Conservation (phyloP, 2,888 invertebrate genomes). For the Melanophora roralis region DNA sequence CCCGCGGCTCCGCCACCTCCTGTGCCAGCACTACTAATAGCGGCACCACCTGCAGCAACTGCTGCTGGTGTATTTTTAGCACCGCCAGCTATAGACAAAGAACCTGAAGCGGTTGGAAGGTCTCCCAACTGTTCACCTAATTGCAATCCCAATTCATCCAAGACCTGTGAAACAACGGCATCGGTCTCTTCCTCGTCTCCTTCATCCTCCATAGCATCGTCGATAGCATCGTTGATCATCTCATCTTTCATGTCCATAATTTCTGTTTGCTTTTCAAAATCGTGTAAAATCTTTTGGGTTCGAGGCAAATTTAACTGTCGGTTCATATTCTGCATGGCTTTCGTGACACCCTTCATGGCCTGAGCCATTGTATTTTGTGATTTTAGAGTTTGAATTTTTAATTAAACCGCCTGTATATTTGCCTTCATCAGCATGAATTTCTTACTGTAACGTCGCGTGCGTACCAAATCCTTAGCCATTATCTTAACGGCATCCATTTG, state of each 20-base stretch:
- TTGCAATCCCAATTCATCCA: slow-evolving; percentile 98
- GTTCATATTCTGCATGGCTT: slow-evolving; percentile 99
- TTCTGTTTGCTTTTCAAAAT: slow-evolving; percentile 99
- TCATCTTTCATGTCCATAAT: slow-evolving; percentile 99
- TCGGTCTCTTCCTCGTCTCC: slow-evolving; percentile 99
- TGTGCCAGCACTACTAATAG: slow-evolving; percentile 75
- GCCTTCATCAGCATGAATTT: slow-evolving; percentile 99
- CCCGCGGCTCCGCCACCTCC: slow-evolving; percentile 70
- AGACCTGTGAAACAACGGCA: slow-evolving; percentile 95
- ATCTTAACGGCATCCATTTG: slow-evolving; percentile 99
- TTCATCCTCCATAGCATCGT: slow-evolving; percentile 99
- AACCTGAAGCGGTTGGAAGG: slow-evolving; percentile 83
- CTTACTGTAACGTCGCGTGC: slow-evolving; percentile 95
- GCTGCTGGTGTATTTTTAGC: slow-evolving; percentile 82
- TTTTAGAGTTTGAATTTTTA: slow-evolving; percentile 97
- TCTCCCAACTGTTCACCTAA: slow-evolving; percentile 94
- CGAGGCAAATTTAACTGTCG: slow-evolving; percentile 97
- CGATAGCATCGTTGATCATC: slow-evolving; percentile 99
- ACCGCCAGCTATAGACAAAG: slow-evolving; percentile 79
- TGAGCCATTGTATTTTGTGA: slow-evolving; percentile 99
- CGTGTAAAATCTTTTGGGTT: slow-evolving; percentile 97
- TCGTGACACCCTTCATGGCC: slow-evolving; percentile 98
- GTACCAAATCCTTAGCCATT: slow-evolving; percentile 98
- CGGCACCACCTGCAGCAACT: slow-evolving; percentile 76
- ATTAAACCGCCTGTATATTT: slow-evolving; percentile 97